Evolutionary conservation across 2,797 vertebrate species (phyloP).

Genomic region (Gouania willdenowi): DNA sequence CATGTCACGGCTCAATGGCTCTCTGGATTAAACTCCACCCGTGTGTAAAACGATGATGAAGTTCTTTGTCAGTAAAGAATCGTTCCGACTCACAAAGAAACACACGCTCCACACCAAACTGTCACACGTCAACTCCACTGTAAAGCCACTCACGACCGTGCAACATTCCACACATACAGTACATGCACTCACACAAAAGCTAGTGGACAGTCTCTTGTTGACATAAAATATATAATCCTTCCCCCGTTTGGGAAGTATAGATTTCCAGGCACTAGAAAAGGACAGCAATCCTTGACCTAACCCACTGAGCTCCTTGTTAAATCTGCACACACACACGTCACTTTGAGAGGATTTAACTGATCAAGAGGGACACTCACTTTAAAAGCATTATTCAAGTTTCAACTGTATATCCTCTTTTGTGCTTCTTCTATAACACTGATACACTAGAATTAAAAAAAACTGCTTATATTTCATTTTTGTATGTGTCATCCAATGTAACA

Average conservation of each 20-base stretch:
- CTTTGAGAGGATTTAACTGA: conserved; percentile 34
- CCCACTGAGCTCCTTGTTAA: conserved; percentile 54
- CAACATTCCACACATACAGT: conserved; percentile 15
- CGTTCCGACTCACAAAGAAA: background rate
- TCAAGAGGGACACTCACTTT: conserved; percentile 24
- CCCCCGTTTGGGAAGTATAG: conserved; percentile 50
- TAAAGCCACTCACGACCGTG: conserved; percentile 6
- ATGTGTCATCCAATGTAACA: too few relatives aligned
- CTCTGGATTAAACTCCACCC: too few relatives aligned
- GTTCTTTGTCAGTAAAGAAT: too few relatives aligned
- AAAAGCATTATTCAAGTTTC: conserved; percentile 36
- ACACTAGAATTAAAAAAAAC: too few relatives aligned
- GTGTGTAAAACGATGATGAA: too few relatives aligned
- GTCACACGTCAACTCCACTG: background rate
- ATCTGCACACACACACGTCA: conserved; percentile 42
- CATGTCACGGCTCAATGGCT: too few relatives aligned
- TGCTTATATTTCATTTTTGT: too few relatives aligned
- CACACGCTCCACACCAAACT: background rate
- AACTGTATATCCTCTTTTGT: conserved; percentile 17
- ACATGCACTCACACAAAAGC: conserved; percentile 20
- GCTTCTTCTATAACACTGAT: too few relatives aligned
- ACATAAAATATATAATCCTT: conserved; percentile 63
- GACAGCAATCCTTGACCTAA: conserved; percentile 59
- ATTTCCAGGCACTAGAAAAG: conserved; percentile 61
- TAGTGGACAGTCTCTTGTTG: conserved; percentile 44